Base-by-base conservation (phyloP, 2,113 vertebrate genomes). In the Proteles cristata region DNA sequence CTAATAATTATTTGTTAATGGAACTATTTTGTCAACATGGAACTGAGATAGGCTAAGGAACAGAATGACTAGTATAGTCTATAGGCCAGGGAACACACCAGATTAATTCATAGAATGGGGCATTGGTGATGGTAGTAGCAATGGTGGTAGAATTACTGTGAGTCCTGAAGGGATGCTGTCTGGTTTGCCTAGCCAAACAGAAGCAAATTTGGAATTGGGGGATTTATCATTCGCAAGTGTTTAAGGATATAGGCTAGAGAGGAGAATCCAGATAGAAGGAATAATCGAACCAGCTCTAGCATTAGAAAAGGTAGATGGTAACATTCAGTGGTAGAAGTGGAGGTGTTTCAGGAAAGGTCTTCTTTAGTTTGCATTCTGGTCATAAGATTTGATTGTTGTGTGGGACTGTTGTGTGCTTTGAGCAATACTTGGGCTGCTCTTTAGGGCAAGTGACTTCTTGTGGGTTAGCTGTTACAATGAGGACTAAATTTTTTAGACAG, bases 1-100 rank as follows among this genome's bases (percentile, higher is more conserved):
- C 26, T 90, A 53, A 65, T 82, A 95, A 92, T 90, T 95, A 55
- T 87, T 95, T 61, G n/a, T 85, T 80, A 26, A 83, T 4, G 31
- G 10, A 81, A 19, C 3, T 33, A 81, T 88, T 90, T 95, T 83
- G 45, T 92, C 39, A 80, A 68, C 12, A 26, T 94, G 26, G 12
- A 88, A 76, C 33, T 88, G 19, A 93, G 35, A 66, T 39, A 95
- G n/a, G 16, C 26, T 93, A 53, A 85, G 61, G 10, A 26, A 88
- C 33, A 81, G 58, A 85, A 58, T 82, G 11, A 79, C 14, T 76
- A 43, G 21, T 21, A 61, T 7, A 73, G 39, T 77, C 86, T 73
- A 45, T 21, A 82, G 17, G 25, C 33, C 33, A 73, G 26, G 15
- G 25, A 28, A 85, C 68, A 68, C 4, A 48, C 26, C 63, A 63